Evolutionary conservation across 1,140 invertebrate species (phyloP), one percentile per base, ranked within the genome.

Genomic region (Orussus abietinus): DNA sequence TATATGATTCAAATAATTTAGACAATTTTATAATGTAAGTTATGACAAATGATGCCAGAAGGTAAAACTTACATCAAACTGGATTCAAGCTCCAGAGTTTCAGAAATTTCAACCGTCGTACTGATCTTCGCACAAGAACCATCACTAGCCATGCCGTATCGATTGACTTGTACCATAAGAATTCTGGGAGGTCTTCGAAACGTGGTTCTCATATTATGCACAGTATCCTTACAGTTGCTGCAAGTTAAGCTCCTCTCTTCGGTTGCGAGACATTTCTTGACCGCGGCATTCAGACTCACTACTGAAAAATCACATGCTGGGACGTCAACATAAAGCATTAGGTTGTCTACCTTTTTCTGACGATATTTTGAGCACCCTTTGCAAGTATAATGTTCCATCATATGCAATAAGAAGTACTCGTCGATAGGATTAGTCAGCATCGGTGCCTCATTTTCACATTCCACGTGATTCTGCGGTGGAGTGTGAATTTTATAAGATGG

Each of bases 371-470:
- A 15, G 19, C 65, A 69, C 13, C 38, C 25, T 29, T 61, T 53
- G 33, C 65, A 68, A 6, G 33, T 22, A n/a, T 61, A 66, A 38
- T 63, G 51, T 31, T 68, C 63, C n/a, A 54, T 51, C 57, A 68
- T 63, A n/a, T 60, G 49, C 4, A 62, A 38, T 18, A 55, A 41
- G 39, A 68, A 66, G 40, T 57, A 63, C n/a, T 62, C 55, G 34
- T 68, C 62, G 3, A 68, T 60, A 1, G 60, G 60, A 50, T 66
- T 65, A n/a, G n/a, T n/a, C n/a, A n/a, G n/a, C n/a, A n/a, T n/a
- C n/a, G n/a, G n/a, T n/a, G n/a, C n/a, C n/a, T n/a, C n/a, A n/a
- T n/a, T n/a, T n/a, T n/a, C n/a, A n/a, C n/a, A n/a, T n/a, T n/a
- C n/a, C n/a, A n/a, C n/a, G n/a, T n/a, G n/a, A n/a, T n/a, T n/a